These are phyloP conservation scores for Philantomba maxwellii DNA, from an alignment of 2,113 vertebrate genomes.

Conservation along the genomic window DNA sequence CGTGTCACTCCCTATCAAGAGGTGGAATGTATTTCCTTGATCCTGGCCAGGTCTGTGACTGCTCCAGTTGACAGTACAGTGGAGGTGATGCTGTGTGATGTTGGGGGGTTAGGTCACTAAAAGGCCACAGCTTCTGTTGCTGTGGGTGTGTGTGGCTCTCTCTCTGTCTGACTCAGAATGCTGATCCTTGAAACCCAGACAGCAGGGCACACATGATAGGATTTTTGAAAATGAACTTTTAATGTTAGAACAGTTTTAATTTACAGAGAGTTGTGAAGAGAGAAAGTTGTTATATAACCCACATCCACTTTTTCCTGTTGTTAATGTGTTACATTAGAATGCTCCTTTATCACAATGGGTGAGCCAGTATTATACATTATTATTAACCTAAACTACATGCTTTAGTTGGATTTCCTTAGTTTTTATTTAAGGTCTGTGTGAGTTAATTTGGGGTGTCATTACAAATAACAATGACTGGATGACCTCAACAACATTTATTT, in stretches of 20 bases:
- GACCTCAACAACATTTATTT: not conserved
- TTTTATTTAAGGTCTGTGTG: not conserved
- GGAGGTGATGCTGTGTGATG: not conserved
- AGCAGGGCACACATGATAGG: not conserved
- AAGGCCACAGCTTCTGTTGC: not conserved
- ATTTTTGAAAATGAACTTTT: not conserved
- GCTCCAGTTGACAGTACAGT: no score
- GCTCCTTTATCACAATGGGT: not conserved
- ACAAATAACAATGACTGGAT: not conserved
- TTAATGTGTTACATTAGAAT: not conserved
- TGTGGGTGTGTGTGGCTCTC: not conserved
- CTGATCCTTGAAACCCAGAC: not conserved
- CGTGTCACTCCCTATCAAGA: not conserved
- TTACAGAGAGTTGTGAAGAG: not conserved
- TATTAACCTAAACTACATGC: not conserved
- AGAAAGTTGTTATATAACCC: not conserved
- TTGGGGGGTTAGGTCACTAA: not conserved
- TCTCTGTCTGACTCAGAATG: not conserved
- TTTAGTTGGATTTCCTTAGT: not conserved
- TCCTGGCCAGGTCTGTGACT: not conserved
- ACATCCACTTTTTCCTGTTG: not conserved
- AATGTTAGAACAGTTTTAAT: not conserved
- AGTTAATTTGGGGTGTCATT: not conserved
- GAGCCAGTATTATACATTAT: not conserved
- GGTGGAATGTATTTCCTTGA: not conserved